A percentile compares a stretch with the other conserved stretches of the same genome.
phyloP scores from a whole-genome alignment of 2,113 vertebrate species.

The Speoplatyrhinus poulsoni region DNA sequence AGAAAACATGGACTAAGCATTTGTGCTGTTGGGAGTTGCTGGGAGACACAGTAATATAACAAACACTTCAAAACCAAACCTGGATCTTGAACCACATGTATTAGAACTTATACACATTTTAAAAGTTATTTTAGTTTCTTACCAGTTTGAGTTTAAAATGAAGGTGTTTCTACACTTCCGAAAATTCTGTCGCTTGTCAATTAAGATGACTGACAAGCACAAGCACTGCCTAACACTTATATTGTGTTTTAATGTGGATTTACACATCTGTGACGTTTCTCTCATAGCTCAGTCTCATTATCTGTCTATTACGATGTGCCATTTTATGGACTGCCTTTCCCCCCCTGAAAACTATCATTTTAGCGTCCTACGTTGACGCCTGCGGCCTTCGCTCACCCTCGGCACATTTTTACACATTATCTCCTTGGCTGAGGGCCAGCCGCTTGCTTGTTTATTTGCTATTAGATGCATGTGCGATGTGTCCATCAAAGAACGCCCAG shows the following conservation, averaged over 20 bases:
- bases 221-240: slow-evolving; percentile 23
- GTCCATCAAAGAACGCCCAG: slow-evolving; percentile 53
- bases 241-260: slow-evolving; percentile 2
- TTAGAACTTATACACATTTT: no score
- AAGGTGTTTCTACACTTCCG: no score
- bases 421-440: slow-evolving; percentile 65
- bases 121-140: no score
- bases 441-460: slow-evolving; percentile 67
- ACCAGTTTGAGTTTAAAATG: no score
- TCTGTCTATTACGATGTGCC: neutral
- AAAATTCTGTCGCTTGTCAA: neutral
- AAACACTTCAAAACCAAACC: no score
- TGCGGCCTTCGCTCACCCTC: slow-evolving; percentile 39
- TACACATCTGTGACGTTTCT: slow-evolving; percentile 6
- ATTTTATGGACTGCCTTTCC: neutral
- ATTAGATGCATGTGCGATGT: slow-evolving; percentile 63
- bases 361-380: slow-evolving; percentile 26
- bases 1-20: no score
- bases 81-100: no score
- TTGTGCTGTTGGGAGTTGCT: no score
- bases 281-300: slow-evolving; percentile 49
- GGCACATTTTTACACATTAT: slow-evolving; percentile 58
- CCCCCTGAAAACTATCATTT: neutral
- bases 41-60: no score
- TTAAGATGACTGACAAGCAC: slow-evolving; percentile 17